Base-by-base conservation (phyloP, 1,140 invertebrate species). In the Sycobia sp. region DNA sequence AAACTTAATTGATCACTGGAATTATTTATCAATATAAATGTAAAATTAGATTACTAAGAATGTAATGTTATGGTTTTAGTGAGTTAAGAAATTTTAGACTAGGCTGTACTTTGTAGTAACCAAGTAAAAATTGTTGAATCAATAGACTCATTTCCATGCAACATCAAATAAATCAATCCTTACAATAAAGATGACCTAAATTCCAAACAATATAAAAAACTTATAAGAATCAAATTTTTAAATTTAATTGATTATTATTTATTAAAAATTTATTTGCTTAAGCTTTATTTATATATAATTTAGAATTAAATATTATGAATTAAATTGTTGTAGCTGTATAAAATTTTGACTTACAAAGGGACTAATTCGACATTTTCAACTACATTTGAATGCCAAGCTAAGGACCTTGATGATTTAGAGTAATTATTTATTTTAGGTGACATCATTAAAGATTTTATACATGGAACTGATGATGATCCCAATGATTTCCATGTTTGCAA, bases 301-400 rank as follows among this genome's bases (percentile, higher is more conserved):
- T n/a, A n/a, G n/a, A n/a, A n/a, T n/a, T 34, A 34, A 34, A 34
- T 11, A 34, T 7, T 34, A 34, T 34, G n/a, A 34, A 34, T 34
- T 34, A 34, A 34, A 7, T 34, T 34, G 5, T 34, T 34, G 5
- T 34, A 34, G 11, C n/a, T n/a, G 11, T 7, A 34, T 34, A 32
- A 18, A 18, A 29, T n/a, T 39, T 32, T 34, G 20, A 72, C 76
- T 83, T 82, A 89, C 87, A 91, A 78, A 64, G 90, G 89, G 43
- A 86, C 86, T n/a, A 63, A 49, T 50, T 57, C 44, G 13, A 90
- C 85, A 70, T 88, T 89, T 78, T 91, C 88, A 73, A 88, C 91
- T 29, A 90, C 83, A n/a, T 88, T 89, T 11, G 89, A 88, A 56
- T 89, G 80, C 90, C 91, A 92, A 10, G 89, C 88, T 74, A 91